Conservation (phyloP, 2,797 vertebrate genomes). For the Poecilia picta region DNA sequence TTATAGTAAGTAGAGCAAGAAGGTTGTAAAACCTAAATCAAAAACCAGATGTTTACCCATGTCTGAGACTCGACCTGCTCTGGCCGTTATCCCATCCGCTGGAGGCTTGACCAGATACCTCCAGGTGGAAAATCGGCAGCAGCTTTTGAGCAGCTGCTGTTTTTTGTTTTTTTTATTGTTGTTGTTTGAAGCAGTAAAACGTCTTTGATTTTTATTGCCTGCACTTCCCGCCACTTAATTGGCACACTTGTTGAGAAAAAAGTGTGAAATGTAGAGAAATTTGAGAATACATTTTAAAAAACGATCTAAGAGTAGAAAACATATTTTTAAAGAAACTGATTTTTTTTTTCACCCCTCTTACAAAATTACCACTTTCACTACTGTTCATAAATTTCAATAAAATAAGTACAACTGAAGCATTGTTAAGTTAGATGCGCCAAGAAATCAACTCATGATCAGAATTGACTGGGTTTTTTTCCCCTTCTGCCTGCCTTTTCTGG, state of each 20-base stretch:
- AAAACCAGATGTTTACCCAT: constrained; percentile 13
- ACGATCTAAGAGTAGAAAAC: background rate
- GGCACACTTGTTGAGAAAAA: background rate
- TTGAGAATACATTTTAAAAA: background rate
- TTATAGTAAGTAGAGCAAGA: background rate
- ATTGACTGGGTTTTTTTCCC: background rate
- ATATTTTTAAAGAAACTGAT: background rate
- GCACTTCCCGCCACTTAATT: background rate
- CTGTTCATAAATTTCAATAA: background rate
- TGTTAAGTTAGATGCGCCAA: background rate
- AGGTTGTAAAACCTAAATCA: constrained; percentile 7
- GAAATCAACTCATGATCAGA: background rate
- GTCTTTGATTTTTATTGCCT: background rate
- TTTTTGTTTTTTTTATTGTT: background rate
- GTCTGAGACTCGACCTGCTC: background rate
- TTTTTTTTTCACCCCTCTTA: background rate
- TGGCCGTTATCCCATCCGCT: background rate
- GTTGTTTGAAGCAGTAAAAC: background rate
- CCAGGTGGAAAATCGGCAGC: background rate
- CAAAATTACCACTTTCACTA: background rate
- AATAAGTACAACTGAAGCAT: background rate
- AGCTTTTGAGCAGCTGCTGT: background rate
- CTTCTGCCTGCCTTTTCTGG: background rate
- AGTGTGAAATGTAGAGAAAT: background rate
- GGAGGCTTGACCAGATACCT: constrained; percentile 10